These are phyloP conservation scores for Euleptes europaea DNA, from an alignment of 2,113 vertebrate species.

Conservation along the genomic window DNA sequence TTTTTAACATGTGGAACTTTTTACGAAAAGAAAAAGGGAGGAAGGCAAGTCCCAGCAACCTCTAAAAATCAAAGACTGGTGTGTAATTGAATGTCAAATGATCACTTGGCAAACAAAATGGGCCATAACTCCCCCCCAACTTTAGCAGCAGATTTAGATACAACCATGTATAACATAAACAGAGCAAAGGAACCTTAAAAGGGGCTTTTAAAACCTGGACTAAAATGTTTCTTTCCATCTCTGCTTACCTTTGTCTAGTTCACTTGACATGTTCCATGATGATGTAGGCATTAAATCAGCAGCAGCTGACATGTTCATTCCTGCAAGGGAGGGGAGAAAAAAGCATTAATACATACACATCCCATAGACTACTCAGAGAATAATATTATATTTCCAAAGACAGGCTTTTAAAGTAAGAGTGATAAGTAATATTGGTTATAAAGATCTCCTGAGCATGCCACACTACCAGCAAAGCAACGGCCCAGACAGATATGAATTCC, in stretches of 20 bases:
- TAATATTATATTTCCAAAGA: constrained; percentile 13
- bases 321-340: constrained; percentile 67
- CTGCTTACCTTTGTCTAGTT: constrained; percentile 83
- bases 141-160: background rate
- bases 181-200: background rate
- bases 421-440: constrained; percentile 16
- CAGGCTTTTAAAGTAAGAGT: background rate
- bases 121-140: background rate
- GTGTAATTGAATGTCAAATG: constrained; percentile 51
- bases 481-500: background rate
- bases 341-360: constrained; percentile 23
- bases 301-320: constrained; percentile 82
- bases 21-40: constrained; percentile 57
- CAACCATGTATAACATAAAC: background rate
- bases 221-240: background rate
- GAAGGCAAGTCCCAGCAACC: background rate
- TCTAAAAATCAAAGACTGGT: constrained; percentile 64
- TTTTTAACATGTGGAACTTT: constrained; percentile 73
- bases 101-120: constrained; percentile 36
- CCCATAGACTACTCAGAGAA: background rate
- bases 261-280: constrained; percentile 88
- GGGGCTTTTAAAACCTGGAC: background rate
- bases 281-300: constrained; percentile 83
- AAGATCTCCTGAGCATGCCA: background rate
- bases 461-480: constrained; percentile 17